Percentiles rank a stretch among this genome's conserved stretches.
phyloP scores from a whole-genome alignment of 2,113 vertebrate species.

The Otus sunia region DNA sequence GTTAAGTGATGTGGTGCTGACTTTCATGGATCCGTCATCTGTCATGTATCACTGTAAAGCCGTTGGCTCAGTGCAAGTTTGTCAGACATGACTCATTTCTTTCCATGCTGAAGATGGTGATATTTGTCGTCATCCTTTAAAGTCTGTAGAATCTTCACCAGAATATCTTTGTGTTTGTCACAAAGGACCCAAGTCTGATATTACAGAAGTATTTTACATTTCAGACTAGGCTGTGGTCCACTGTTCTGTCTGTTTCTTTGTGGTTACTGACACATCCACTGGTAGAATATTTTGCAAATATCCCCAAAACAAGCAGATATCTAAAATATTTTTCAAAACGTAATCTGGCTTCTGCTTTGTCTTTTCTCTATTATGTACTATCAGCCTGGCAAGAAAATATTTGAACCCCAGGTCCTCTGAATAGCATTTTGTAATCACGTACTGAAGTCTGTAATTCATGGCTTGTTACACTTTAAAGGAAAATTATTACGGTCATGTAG shows the following conservation, averaged over 20 bases:
- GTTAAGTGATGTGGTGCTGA: background rate
- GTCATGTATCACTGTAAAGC: background rate
- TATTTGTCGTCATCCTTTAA: background rate
- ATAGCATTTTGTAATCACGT: fast-evolving
- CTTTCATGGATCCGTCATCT: background rate
- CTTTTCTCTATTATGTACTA: background rate
- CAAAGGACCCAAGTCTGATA: background rate
- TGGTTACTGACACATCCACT: background rate
- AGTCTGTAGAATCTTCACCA: background rate
- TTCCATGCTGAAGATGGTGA: background rate
- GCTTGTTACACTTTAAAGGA: background rate
- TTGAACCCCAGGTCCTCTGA: background rate
- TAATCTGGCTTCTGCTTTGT: background rate
- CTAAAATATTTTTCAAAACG: background rate
- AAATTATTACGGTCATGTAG: background rate
- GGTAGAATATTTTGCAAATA: background rate
- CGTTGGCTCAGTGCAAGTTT: background rate
- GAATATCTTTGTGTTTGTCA: background rate
- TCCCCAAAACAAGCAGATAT: background rate
- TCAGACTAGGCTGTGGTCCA: background rate
- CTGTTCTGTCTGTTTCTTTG: background rate
- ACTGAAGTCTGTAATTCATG: background rate
- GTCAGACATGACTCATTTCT: background rate
- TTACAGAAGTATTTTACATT: background rate
- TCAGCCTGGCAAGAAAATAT: background rate